Evolutionary conservation across 2,113 vertebrate genomes (phyloP), one percentile per base, ranked within the genome.

Genomic region (Stigmatopora argus): DNA sequence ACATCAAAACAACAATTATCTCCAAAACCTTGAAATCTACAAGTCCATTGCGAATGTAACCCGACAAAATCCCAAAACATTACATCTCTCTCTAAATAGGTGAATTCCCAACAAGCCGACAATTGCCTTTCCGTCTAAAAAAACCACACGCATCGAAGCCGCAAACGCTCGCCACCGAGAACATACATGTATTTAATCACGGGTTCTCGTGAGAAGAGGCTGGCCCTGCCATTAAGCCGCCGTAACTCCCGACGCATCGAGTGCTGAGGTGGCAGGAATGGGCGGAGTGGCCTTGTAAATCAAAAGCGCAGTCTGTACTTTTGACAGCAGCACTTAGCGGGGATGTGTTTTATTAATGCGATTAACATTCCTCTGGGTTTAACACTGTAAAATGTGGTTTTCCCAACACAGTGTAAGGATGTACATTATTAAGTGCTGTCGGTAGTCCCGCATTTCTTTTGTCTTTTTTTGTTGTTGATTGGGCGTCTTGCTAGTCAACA

Each of bases 341-440:
- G 77, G 74, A 82, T 69, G 65, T 67, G 81, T 71, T 76, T 82
- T 77, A 84, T 77, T 87, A 80, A 87, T 84, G 77, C 73, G 79
- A 83, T 91, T 84, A 91, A 81, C 83, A 83, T 88, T 87, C 80
- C 73, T 72, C 34, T 12, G 7, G 53, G 23, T 85, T 81, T 73
- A 77, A 78, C 56, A 26, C 69, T 10, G 8, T 56, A 61, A 61
- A 41, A 71, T 67, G 47, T 64, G 65, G 11, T 66, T 68, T 7
- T n/a, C 60, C 69, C 77, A 60, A 45, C 52, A 19, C 49, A 65
- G 38, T 69, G 41, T 64, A 62, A 70, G 7, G 21, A 66, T 48
- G 70, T 68, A 46, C 67, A 61, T 55, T 79, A 2, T 69, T 21
- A 51, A 53, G 11, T 26, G 21, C 26, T 26, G 53, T 56, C 48